A percentile compares a stretch with the other conserved stretches of the same genome.
Conservation (phyloP, 2,113 vertebrate genomes). For the Ciconia maguari region DNA sequence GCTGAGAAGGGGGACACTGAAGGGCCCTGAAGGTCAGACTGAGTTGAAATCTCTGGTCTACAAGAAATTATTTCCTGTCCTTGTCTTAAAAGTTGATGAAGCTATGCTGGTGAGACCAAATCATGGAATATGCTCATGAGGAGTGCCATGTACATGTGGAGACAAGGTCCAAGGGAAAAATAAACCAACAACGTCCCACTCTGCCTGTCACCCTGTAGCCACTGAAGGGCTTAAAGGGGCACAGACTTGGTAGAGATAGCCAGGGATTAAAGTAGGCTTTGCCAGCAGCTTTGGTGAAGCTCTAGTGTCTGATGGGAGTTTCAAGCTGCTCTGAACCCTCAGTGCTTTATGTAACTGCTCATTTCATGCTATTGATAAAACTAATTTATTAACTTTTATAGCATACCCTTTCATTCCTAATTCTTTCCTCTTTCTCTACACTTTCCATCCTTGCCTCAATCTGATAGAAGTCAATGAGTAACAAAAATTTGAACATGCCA, state of each 20-base stretch:
- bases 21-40: neutral
- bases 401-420: neutral
- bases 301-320: neutral
- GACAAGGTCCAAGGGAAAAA: neutral
- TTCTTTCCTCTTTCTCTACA: neutral
- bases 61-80: neutral
- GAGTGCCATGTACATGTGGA: accelerated
- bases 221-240: neutral
- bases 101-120: neutral
- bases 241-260: neutral
- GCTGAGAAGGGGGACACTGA: neutral
- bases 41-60: neutral
- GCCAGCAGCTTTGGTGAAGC: neutral
- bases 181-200: accelerated
- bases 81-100: neutral
- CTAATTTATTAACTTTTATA: neutral
- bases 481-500: neutral
- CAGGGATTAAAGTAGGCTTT: neutral
- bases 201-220: neutral
- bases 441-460: neutral
- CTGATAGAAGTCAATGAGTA: neutral
- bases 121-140: neutral
- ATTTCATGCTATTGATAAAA: neutral
- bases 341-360: accelerated
- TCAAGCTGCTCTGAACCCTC: neutral